Evolutionary conservation across 2,797 vertebrate species (phyloP).

Genomic region (Gymnoscopelus microlampas): DNA sequence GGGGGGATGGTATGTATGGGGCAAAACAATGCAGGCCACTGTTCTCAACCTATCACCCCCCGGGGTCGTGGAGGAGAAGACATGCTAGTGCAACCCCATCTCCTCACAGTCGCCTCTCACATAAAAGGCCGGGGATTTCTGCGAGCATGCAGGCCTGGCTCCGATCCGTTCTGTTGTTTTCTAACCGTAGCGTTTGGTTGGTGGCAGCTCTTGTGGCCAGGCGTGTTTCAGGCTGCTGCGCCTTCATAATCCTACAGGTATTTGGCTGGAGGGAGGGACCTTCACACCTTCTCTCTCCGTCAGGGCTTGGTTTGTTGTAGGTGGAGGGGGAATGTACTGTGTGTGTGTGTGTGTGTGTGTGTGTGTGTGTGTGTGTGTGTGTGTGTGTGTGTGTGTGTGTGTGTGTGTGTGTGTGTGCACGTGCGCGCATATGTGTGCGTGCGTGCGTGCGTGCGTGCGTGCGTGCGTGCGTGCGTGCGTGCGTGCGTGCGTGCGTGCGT

Average conservation of each 20-base stretch:
- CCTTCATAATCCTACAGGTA: conserved; percentile 77
- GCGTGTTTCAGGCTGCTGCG: conserved; percentile 65
- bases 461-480: background rate
- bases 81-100: conserved; percentile 79
- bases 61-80: conserved; percentile 74
- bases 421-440: too few species aligned
- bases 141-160: conserved; percentile 58
- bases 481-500: too few species aligned
- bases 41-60: conserved; percentile 77
- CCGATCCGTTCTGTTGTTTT: conserved; percentile 61
- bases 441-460: too few species aligned
- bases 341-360: conserved; percentile 30
- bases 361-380: too few species aligned
- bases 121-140: conserved; percentile 80
- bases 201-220: conserved; percentile 62
- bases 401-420: background rate
- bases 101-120: conserved; percentile 67
- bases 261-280: conserved; percentile 73
- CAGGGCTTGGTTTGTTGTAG: conserved; percentile 23
- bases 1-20: conserved; percentile 16
- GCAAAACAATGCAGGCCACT: conserved; percentile 76
- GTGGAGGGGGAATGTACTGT: conserved; percentile 26
- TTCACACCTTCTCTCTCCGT: conserved; percentile 57
- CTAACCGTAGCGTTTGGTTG: conserved; percentile 25
- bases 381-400: too few species aligned